A percentile compares a stretch with the other conserved stretches of the same genome.
phyloP scores from a whole-genome alignment of 2,113 vertebrate genomes.

The Sylvietta virens region DNA sequence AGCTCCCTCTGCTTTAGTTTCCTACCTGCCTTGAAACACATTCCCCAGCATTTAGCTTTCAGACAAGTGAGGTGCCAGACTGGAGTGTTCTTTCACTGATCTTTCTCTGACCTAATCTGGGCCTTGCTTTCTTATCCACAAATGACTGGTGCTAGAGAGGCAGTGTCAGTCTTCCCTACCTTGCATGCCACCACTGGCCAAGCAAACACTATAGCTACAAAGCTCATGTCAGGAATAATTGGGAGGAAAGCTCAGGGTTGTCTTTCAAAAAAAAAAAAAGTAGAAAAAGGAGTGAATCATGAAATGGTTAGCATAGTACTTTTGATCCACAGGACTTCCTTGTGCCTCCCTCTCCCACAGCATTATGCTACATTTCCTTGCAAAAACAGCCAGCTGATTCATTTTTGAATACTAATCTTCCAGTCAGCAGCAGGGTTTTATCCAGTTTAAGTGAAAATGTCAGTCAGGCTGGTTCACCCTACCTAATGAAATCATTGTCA shows the following conservation, averaged over 20 bases:
- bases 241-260: not conserved
- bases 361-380: not conserved
- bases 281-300: not conserved
- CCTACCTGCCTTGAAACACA: not conserved
- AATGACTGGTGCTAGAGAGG: not conserved
- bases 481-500: not conserved
- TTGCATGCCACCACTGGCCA: not conserved
- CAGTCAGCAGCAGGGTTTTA: not conserved
- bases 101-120: not conserved
- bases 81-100: not conserved
- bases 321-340: not conserved
- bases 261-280: not conserved
- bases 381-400: not conserved
- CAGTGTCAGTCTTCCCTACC: not conserved
- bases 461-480: not conserved
- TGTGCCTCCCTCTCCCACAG: not conserved
- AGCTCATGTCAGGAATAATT: not conserved
- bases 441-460: not conserved
- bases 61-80: not conserved
- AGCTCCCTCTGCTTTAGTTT: not conserved
- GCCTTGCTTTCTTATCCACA: not conserved
- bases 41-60: not conserved
- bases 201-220: not conserved
- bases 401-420: not conserved
- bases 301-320: not conserved